Conservation (phyloP, 2,113 vertebrate species). For the Dissostichus mawsoni region DNA sequence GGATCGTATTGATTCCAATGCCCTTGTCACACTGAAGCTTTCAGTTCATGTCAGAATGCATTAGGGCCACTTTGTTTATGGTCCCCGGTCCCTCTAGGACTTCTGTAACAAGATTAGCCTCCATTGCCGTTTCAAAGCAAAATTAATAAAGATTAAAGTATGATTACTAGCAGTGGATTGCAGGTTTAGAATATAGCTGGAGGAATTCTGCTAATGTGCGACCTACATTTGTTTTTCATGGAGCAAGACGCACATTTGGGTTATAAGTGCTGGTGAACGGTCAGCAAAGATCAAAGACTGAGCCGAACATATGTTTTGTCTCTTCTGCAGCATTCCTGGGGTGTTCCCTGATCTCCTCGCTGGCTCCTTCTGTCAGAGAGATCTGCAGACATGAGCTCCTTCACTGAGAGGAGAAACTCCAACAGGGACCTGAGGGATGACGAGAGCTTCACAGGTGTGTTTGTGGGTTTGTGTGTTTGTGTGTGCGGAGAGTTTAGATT, state of each 20-base stretch:
- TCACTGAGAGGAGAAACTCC: constrained; percentile 86
- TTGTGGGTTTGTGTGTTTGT: constrained; percentile 6
- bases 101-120: constrained; percentile 23
- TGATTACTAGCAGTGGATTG: constrained; percentile 37
- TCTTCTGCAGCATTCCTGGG: constrained; percentile 85
- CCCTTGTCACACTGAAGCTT: constrained; percentile 56
- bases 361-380: constrained; percentile 90
- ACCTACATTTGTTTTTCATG: constrained; percentile 32
- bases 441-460: constrained; percentile 83
- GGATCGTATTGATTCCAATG: constrained; percentile 71
- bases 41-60: constrained; percentile 53
- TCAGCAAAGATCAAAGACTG: constrained; percentile 16
- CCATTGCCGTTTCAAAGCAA: constrained; percentile 33
- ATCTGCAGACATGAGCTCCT: constrained; percentile 84
- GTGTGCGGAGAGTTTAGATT: not conserved
- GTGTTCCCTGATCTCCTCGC: constrained; percentile 90
- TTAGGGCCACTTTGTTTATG: constrained; percentile 59
- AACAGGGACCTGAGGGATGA: constrained; percentile 84
- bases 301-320: not conserved
- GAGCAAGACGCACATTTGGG: not conserved
- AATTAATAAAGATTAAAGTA: constrained; percentile 51
- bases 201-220: constrained; percentile 9
- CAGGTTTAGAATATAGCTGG: constrained; percentile 26
- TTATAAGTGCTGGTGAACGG: constrained; percentile 22
- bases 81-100: not conserved